Conservation (phyloP, 2,888 invertebrate species). For the Mythimna albipuncta region DNA sequence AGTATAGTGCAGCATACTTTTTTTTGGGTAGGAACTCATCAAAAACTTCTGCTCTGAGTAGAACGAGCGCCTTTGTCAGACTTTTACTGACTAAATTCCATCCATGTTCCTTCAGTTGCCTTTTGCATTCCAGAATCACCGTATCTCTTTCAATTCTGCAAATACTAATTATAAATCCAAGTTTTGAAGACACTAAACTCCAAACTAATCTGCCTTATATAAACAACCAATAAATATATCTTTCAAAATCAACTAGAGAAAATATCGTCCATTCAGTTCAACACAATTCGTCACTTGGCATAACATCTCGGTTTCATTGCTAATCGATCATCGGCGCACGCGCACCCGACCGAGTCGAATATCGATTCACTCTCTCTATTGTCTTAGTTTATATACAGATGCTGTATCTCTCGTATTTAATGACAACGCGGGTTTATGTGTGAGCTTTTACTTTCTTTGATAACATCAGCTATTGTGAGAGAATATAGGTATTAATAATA, state of each 20-base stretch:
- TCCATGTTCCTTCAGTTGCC: no score
- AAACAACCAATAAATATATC: background rate
- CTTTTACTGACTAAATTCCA: no score
- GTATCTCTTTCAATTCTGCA: no score
- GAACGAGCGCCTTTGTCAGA: no score
- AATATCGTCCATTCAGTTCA: slow-evolving; percentile 40
- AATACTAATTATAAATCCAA: no score
- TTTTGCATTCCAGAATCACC: no score
- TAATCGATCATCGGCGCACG: slow-evolving; percentile 78
- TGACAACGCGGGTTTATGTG: slow-evolving; percentile 69
- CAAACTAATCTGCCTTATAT: background rate
- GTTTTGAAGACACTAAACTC: background rate
- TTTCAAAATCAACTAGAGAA: slow-evolving; percentile 28
- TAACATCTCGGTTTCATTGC: slow-evolving; percentile 76
- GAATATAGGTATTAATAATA: no score
- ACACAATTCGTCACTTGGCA: slow-evolving; percentile 65
- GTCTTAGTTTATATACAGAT: slow-evolving; percentile 79
- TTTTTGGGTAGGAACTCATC: no score
- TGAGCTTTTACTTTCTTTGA: slow-evolving; percentile 78
- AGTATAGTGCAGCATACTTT: no score
- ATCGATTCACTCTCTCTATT: slow-evolving; percentile 81
- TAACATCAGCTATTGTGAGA: slow-evolving; percentile 34
- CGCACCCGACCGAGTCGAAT: slow-evolving; percentile 66
- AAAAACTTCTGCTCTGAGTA: no score
- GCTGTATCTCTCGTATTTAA: slow-evolving; percentile 74